Evolutionary conservation across 2,888 invertebrate genomes (phyloP), one percentile per base, ranked within the genome.

Genomic region (Pimpla rufipes): DNA sequence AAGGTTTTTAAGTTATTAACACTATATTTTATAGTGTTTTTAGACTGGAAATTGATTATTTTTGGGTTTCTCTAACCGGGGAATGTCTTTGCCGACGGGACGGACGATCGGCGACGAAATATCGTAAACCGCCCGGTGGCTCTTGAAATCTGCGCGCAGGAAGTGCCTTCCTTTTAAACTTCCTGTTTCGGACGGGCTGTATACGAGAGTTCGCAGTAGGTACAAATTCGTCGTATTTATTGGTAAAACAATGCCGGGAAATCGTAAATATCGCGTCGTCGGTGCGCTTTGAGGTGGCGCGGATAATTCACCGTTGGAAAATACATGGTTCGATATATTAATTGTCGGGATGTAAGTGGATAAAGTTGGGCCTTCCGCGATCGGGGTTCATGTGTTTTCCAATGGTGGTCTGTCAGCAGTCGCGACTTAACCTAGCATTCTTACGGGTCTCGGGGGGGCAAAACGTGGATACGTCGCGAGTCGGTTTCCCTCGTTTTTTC

Each of bases 161-260:
- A 88, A 86, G 81, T 74, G 45, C 35, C 84, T 71, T 86, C 67
- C 86, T 87, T 90, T 90, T 85, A 73, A 82, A 85, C 86, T 87
- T 88, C 87, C 88, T 86, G 86, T 86, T 85, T 82, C 79, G 85
- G 77, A 83, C 85, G 83, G 77, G 77, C 74, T 82, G 76, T 80
- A 67, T 85, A 83, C 83, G 79, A 81, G 82, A 78, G 67, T 78
- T 79, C 75, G 67, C 81, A 81, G 84, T 87, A 83, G 73, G 86
- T 87, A 83, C n/a, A 70, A 79, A 87, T 87, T 81, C 59, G 66
- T 85, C 77, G 81, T 86, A 87, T 85, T 84, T 81, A 55, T 64
- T 42, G n/a, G 18, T 59, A 62, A 79, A 86, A 79, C 52, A 81
- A 50, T 23, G n/a, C n/a, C 11, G 74, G 73, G 40, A 8, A 29